Evolutionary conservation across 2,888 invertebrate genomes (phyloP).

Genomic region (Sepiola atlantica): DNA sequence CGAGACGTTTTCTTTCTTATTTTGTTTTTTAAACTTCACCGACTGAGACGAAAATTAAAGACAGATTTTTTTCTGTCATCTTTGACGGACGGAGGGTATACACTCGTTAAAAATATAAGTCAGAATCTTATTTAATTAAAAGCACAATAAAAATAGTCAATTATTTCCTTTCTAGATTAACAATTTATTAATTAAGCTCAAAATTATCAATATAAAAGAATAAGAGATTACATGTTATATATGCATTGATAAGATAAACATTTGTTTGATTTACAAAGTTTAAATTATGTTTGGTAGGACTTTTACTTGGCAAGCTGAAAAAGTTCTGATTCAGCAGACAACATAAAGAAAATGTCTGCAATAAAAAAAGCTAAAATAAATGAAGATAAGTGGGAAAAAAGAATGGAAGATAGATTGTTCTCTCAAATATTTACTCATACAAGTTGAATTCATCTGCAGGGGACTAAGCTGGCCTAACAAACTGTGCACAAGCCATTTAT

Average conservation of each 20-base stretch:
- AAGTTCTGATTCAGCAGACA: neutral
- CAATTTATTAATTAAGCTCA: neutral
- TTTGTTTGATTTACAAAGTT: neutral
- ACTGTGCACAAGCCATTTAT: neutral
- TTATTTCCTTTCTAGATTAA: neutral
- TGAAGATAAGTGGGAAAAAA: neutral
- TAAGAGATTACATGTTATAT: neutral
- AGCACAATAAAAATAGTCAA: neutral
- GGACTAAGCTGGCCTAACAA: constrained; percentile 32
- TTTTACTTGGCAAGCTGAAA: neutral
- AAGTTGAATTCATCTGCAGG: constrained; percentile 10
- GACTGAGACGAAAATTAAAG: too few species aligned
- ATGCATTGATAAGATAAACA: neutral
- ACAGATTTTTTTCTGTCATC: too few species aligned
- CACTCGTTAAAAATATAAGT: too few species aligned
- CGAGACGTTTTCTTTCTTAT: too few species aligned
- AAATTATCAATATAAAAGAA: neutral
- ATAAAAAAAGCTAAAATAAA: neutral
- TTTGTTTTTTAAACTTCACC: too few species aligned
- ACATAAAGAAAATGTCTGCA: neutral
- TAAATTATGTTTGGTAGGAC: neutral
- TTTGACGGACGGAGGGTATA: too few species aligned
- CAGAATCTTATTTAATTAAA: neutral
- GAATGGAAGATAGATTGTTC: constrained; percentile 32
- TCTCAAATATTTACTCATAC: constrained; percentile 8